Evolutionary conservation across 2,113 vertebrate species (phyloP), one percentile per base, ranked within the genome.

Genomic region (Xiphophorus maculatus): DNA sequence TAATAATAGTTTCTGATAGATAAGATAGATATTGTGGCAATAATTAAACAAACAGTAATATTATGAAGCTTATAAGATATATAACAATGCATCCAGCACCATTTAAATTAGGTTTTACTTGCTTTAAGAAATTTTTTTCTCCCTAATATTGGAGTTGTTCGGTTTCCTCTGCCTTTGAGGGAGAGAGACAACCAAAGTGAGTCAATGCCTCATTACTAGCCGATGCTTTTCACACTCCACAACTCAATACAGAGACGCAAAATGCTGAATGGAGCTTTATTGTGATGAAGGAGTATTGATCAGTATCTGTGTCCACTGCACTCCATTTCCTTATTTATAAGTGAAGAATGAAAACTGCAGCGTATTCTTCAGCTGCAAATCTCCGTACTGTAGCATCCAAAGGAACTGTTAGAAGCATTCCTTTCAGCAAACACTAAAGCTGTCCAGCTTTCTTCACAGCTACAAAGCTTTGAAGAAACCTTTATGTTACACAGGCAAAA

Each of bases 281-380:
- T 77, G 48, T 71, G 71, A 80, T 74, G 76, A 63, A 82, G 68
- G 73, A 69, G 83, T 89, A 79, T 85, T 73, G 84, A 91, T 85
- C 30, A 51, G 78, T 78, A 76, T 79, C 76, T 79, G 63, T 58
- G 71, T 82, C 81, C 73, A 35, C 42, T 68, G 70, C 69, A 62
- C 77, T 85, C 62, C 37, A 54, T 84, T 81, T 81, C 54, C 67
- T 74, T 73, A 29, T 77, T 71, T 70, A 76, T 77, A 74, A 78
- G 72, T 79, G 69, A 84, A 70, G 66, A 90, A 82, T 67, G 63
- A 30, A 35, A 61, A 27, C 69, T 64, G 1, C 12, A 76, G 10
- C 63, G 60, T 69, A 29, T n/a, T 42, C 65, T 40, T 33, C 25
- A 62, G 25, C 25, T 25, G 67, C 0, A 8, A 63, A 30, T 69